These are phyloP conservation scores for Brachyopa scutellaris DNA, from an alignment of 2,888 invertebrate genomes.

Conservation along the genomic window DNA sequence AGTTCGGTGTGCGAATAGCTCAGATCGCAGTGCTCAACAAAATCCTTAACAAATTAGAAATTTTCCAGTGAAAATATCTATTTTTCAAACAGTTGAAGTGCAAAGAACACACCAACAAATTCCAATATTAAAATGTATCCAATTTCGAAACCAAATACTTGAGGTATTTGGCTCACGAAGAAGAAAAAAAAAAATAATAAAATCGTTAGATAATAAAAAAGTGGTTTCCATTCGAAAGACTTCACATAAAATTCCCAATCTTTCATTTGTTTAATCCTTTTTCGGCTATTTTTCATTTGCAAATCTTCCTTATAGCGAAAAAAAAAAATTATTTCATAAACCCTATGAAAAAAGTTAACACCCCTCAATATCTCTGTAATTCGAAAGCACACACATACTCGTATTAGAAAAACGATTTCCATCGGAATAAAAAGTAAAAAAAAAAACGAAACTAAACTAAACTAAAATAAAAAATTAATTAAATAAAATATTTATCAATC, in stretches of 20 bases:
- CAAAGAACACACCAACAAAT: neutral
- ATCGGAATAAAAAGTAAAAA: neutral
- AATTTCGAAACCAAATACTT: slow-evolving; percentile 25
- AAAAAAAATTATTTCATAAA: slow-evolving; percentile 11
- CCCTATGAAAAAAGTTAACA: slow-evolving; percentile 20
- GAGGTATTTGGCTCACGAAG: slow-evolving; percentile 20
- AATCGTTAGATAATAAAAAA: slow-evolving; percentile 18
- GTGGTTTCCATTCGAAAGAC: slow-evolving; percentile 31
- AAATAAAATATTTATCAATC: neutral
- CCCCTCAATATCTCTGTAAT: slow-evolving; percentile 7
- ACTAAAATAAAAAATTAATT: slow-evolving; percentile 2
- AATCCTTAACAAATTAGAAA: slow-evolving; percentile 8
- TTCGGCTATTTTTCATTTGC: neutral
- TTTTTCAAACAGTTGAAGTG: slow-evolving; percentile 11
- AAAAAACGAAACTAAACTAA: neutral
- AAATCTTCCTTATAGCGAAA: neutral
- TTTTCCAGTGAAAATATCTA: slow-evolving; percentile 16
- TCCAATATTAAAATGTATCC: slow-evolving; percentile 39
- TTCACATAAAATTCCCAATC: too few relatives aligned
- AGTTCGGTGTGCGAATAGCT: slow-evolving; percentile 48
- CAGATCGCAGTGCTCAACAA: slow-evolving; percentile 39
- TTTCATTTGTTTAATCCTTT: slow-evolving; percentile 12
- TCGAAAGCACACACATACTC: neutral
- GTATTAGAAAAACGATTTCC: neutral
- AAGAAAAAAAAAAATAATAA: neutral